These are phyloP conservation scores for Odiellus spinosus DNA, from an alignment of 2,888 invertebrate genomes.

Conservation along the genomic window DNA sequence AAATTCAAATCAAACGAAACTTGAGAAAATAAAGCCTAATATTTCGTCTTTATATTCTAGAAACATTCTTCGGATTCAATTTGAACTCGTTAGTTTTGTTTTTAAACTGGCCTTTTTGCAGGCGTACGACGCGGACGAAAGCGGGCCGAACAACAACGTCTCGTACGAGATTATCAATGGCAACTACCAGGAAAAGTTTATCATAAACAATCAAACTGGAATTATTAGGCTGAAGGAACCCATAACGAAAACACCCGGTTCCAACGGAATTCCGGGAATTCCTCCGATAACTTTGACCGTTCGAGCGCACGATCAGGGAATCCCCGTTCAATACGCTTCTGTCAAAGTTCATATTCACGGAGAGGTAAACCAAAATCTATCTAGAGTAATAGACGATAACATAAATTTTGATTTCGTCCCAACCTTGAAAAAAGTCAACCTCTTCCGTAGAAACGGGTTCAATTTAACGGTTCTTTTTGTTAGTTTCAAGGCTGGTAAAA, in stretches of 20 bases:
- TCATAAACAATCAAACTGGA: constrained; percentile 24
- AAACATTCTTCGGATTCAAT: too few relatives aligned
- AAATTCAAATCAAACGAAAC: too few relatives aligned
- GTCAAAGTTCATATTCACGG: constrained; percentile 18
- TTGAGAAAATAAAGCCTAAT: too few relatives aligned
- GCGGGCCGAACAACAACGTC: constrained; percentile 28
- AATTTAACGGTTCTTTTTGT: too few relatives aligned
- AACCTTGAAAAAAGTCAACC: too few relatives aligned
- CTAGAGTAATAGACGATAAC: too few relatives aligned
- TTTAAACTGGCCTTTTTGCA: too few relatives aligned
- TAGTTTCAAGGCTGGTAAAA: too few relatives aligned
- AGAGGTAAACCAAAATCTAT: constrained; percentile 6
- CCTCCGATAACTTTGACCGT: constrained; percentile 18
- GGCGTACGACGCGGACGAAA: constrained; percentile 41
- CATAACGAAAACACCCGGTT: not conserved
- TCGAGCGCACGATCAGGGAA: constrained; percentile 23
- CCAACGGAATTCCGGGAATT: not conserved
- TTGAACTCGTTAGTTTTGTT: too few relatives aligned
- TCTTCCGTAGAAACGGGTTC: too few relatives aligned
- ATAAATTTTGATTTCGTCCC: too few relatives aligned
- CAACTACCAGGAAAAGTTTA: constrained; percentile 28
- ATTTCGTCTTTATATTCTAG: too few relatives aligned
- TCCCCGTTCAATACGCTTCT: constrained; percentile 17
- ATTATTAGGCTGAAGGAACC: constrained; percentile 22
- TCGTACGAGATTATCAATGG: constrained; percentile 25